Base-by-base conservation (phyloP, 2,888 invertebrate genomes). In the Andrena minutula region DNA sequence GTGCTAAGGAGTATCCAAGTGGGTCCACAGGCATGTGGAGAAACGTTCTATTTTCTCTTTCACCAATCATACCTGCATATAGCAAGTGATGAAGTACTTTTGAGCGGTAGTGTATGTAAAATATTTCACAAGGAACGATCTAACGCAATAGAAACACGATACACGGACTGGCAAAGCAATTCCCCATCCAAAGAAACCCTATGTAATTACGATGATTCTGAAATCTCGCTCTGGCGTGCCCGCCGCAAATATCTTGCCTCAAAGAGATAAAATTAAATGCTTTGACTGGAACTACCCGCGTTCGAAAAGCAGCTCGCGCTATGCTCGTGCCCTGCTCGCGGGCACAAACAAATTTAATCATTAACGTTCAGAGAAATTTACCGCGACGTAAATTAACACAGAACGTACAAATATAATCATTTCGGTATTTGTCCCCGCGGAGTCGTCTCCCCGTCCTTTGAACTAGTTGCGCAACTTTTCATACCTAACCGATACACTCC, bases 201-300 rank as follows among this genome's bases (percentile, higher is more conserved):
- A 32, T 47, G 51, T 75, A 78, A 75, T 75, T 75, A 66, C 58
- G 51, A n/a, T 16, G 41, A 66, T 61, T 23, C 49, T n/a, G 75
- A 75, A 66, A 35, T 28, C 23, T 16, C 65, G 60, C 20, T 51
- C 64, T 32, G 53, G 47, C 41, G 53, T n/a, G 26, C 2, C 30
- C 6, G 49, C 70, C 41, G 61, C 28, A 23, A 78, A 78, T 75
- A 66, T 78, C 75, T 61, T 75, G 47, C 68, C 26, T 68, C 75
- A 61, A 61, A 66, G 65, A 60, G 75, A 61, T 61, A 75, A 78
- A 78, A 78, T 75, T 60, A 66, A 78, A 78, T 53, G 51, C 41
- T 41, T 65, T 49, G 60, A 30, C 60, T 26, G 23, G 66, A 47
- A n/a, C 30, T 41, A 47, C 41, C 60, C 41, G 28, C 28, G 51